Evolutionary conservation across 1,140 invertebrate species (phyloP), one percentile per base, ranked within the genome.

Genomic region (Cyclargus thomasi): DNA sequence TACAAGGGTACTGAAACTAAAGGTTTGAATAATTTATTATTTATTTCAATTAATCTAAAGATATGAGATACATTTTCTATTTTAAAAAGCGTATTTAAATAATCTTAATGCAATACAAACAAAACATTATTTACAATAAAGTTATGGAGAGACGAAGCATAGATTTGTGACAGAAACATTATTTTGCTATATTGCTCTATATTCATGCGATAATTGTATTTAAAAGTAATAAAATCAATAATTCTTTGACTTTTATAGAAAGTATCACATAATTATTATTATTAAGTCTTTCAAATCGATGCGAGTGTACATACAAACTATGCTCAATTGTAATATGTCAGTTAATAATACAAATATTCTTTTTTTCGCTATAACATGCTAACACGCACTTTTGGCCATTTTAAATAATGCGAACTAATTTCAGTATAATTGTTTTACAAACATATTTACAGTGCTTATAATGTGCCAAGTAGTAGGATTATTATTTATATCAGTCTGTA

Each of bases 1-100:
- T 29, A 6, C 23, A 29, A 8, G 5, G 29, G 4, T 5, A 29
- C 4, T 29, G 5, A 29, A 29, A 29, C n/a, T 29, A 29, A 29
- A 29, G 1, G 5, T 29, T 29, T 29, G n/a, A 29, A 29, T 29
- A 29, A 29, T 29, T 29, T 29, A 29, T 29, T 4, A 4, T 29
- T 29, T 67, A 62, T 74, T 72, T 81, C 78, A 85, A 85, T 87
- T 85, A 87, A 84, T 85, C 77, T 80, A 81, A 80, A 81, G 74
- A 77, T 35, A 77, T 74, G 72, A 76, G 72, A 75, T 74, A 77
- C 77, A 79, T 75, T 77, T 68, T 78, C 72, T 82, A 82, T 73
- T 75, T 77, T 79, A 80, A 83, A 81, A 87, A 83, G 83, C 85
- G 73, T 80, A 79, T 71, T 67, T 67, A 78, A 81, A 83, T 75